Evolutionary conservation across 2,888 invertebrate genomes (phyloP), one percentile per base, ranked within the genome.

Genomic region (Catocala nupta): DNA sequence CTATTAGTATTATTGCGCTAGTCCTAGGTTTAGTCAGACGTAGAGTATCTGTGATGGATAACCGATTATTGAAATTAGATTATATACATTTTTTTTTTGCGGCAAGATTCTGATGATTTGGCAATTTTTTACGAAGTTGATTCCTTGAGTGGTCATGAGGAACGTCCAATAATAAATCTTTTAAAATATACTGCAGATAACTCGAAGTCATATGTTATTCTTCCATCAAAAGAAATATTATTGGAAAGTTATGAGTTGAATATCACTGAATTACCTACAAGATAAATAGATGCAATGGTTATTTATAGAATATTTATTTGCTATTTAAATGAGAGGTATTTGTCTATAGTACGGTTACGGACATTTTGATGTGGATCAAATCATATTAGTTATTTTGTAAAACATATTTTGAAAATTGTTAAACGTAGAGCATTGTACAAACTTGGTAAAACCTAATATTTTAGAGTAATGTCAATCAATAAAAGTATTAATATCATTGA

Each of bases 91-190:
- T 60, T 78, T 44, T 63, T 75, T 58, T 57, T 81, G 6, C 65
- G 59, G 55, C 68, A 71, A 54, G 49, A 52, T 12, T 61, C 70
- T 7, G 68, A 70, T 43, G 64, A 77, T 44, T 50, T 55, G 0
- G 60, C 65, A 13, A 71, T 75, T 56, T 81, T 70, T 59, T 81
- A 81, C 56, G 67, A 74, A 70, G 49, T 82, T 33, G 78, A 81
- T 43, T 68, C 71, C 16, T n/a, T 76, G 39, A 73, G 73, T 12
- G 63, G 59, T 12, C 33, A 68, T 5, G 69, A 70, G n/a, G 68
- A 75, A 43, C 55, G 52, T 7, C 75, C 82, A 4, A 54, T 77
- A 45, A 71, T 78, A 51, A 66, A 75, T 11, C 65, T 72, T 45
- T 59, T 78, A 33, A 76, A 77, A 9, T 59, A 75, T 5, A 74